Evolutionary conservation across 2,888 invertebrate genomes (phyloP).

Genomic region (Heliconius sara): DNA sequence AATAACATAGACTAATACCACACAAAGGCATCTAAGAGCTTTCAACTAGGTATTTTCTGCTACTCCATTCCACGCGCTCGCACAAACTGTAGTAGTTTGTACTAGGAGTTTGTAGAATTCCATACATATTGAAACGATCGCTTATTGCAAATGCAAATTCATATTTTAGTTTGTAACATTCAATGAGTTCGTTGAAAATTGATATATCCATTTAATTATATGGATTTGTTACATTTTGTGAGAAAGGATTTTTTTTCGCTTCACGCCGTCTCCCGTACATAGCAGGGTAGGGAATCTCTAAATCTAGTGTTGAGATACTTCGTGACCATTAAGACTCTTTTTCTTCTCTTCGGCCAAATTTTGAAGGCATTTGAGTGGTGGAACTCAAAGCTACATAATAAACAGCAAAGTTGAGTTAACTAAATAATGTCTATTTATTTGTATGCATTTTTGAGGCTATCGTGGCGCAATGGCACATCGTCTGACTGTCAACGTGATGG

Average conservation of each 20-base stretch:
- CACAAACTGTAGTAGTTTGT: conserved; percentile 21
- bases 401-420: too few relatives aligned
- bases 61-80: conserved; percentile 7
- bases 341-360: background rate
- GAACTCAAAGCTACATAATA: background rate
- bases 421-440: too few relatives aligned
- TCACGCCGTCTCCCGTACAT: background rate
- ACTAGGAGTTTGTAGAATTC: conserved; percentile 21
- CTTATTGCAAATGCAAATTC: conserved; percentile 34
- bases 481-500: too few relatives aligned
- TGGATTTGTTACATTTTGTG: background rate
- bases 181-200: conserved; percentile 9
- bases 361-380: background rate
- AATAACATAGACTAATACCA: background rate
- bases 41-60: background rate
- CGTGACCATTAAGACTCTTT: background rate
- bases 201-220: background rate
- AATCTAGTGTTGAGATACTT: background rate
- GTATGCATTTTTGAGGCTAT: too few relatives aligned
- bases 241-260: background rate
- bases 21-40: conserved; percentile 10
- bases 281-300: background rate
- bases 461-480: too few relatives aligned
- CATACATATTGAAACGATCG: conserved; percentile 28
- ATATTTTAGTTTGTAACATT: conserved; percentile 34